Base-by-base conservation (phyloP, 1,140 invertebrate genomes). In the Scylla paramamosain region DNA sequence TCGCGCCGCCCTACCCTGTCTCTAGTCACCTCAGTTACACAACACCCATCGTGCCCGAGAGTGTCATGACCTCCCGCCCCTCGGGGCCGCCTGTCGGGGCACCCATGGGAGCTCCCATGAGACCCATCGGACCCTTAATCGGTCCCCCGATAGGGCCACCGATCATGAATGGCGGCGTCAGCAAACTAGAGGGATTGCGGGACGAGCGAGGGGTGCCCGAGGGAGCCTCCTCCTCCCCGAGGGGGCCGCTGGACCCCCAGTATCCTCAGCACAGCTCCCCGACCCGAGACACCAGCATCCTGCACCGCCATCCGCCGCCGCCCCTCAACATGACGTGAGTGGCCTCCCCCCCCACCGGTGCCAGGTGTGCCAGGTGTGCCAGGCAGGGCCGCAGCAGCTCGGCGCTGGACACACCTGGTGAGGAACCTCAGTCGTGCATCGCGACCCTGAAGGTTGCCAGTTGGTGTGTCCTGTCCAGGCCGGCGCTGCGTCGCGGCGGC, bases 21-120 rank as follows among this genome's bases (percentile, higher is more conserved):
- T 94, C 96, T 95, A 96, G 96, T 95, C 96, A 96, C 52, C 59
- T 95, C 39, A 96, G 95, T 91, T 96, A 96, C 86, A 96, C 96
- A 39, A 96, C 96, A n/a, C 96, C 96, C n/a, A 95, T 96, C 77
- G 96, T 96, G 29, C 96, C 96, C 25, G 95, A 95, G 77, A 91
- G 82, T 28, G 77, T 46, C 31, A 67, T 84, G 25, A 77, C 94
- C 20, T 46, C 91, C 29, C 90, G 94, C 32, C 91, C 94, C 45
- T 67, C 91, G 31, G 94, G 91, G n/a, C 45, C 83, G 46, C 31
- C 86, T 46, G 84, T 93, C 59, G 90, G 90, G 10, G 82, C 90
- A 20, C 91, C 94, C 25, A 94, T 91, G 39, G 90, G 88, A 10
- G 48, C 92, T 32, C 84, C 95, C 0, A 92, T 95, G 16, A 90